phyloP scores from a whole-genome alignment of 92 coral and sea anemone species.

The Zoanthus solanderi region DNA sequence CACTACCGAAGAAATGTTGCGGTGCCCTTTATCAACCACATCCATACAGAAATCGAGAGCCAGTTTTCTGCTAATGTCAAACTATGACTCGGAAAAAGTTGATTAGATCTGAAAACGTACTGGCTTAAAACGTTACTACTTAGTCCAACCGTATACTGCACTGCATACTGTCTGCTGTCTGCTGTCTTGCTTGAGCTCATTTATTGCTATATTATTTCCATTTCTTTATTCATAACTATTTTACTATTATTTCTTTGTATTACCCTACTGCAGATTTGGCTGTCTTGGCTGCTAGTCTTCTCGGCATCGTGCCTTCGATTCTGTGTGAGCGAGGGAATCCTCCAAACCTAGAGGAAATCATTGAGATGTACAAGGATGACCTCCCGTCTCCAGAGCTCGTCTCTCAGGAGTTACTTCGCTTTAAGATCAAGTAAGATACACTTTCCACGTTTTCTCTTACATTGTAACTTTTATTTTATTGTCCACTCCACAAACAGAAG shows the following conservation, averaged over 20 bases:
- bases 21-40: conserved; percentile 48
- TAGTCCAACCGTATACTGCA: neutral
- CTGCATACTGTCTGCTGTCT: neutral
- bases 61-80: conserved; percentile 54
- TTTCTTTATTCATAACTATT: conserved; percentile 38
- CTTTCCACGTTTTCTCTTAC: neutral
- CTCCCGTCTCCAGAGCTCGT: conserved; percentile 49
- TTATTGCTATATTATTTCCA: conserved; percentile 28
- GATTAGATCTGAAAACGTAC: conserved; percentile 19
- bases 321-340: conserved; percentile 49
- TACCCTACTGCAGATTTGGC: conserved; percentile 47
- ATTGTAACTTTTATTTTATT: neutral
- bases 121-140: conserved; percentile 10
- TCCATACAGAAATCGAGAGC: conserved; percentile 54
- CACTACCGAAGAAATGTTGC: conserved; percentile 61
- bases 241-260: conserved; percentile 33
- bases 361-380: conserved; percentile 46
- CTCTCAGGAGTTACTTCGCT: conserved; percentile 44
- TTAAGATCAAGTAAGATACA: conserved; percentile 30
- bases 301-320: conserved; percentile 55
- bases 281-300: conserved; percentile 38
- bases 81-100: neutral
- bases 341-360: conserved; percentile 28
- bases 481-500: conserved; percentile 19
- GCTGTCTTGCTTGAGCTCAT: conserved; percentile 23